A percentile compares a stretch with the other conserved stretches of the same genome.
Conservation (phyloP, 92 coral and sea anemone species). For the Isaurus tuberculatus region DNA sequence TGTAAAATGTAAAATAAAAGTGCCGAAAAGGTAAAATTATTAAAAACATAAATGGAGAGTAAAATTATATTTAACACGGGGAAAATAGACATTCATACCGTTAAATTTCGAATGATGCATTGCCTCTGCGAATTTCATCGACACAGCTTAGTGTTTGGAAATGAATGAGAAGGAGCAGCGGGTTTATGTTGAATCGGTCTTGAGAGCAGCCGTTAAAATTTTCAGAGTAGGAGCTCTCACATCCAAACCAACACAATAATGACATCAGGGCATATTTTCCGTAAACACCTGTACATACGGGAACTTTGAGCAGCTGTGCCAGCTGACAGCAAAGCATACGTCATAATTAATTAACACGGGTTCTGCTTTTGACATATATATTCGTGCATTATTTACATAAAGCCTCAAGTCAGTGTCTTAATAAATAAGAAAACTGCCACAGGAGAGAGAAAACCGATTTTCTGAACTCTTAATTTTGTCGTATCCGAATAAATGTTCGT, state of each 20-base stretch:
- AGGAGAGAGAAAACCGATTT: slow-evolving; percentile 11
- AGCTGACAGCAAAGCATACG: slow-evolving; percentile 90
- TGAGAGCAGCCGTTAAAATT: slow-evolving; percentile 30
- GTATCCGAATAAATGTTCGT: not conserved
- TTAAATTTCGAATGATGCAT: slow-evolving; percentile 86
- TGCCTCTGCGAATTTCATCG: slow-evolving; percentile 86
- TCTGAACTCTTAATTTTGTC: slow-evolving; percentile 4
- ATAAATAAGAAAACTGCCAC: slow-evolving; percentile 52
- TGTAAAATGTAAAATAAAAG: slow-evolving; percentile 32
- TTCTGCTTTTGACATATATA: slow-evolving; percentile 88
- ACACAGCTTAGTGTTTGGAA: slow-evolving; percentile 23
- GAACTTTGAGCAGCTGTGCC: slow-evolving; percentile 72
- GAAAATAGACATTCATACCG: slow-evolving; percentile 62
- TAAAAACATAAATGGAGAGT: slow-evolving; percentile 21
- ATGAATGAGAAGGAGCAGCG: not conserved
- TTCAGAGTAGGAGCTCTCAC: slow-evolving; percentile 36
- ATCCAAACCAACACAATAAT: slow-evolving; percentile 41
- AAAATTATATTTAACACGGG: not conserved
- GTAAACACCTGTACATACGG: slow-evolving; percentile 91
- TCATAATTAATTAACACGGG: slow-evolving; percentile 91
- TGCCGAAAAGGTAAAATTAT: slow-evolving; percentile 27
- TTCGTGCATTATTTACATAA: slow-evolving; percentile 91
- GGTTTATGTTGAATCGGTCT: slow-evolving; percentile 10
- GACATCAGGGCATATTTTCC: slow-evolving; percentile 37
- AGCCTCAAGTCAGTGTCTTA: slow-evolving; percentile 75